Percentiles rank a stretch among this genome's conserved stretches.
These are phyloP conservation scores for Pseudachorutes palmiensis DNA, from an alignment of 1,140 invertebrate species.

Conservation along the genomic window DNA sequence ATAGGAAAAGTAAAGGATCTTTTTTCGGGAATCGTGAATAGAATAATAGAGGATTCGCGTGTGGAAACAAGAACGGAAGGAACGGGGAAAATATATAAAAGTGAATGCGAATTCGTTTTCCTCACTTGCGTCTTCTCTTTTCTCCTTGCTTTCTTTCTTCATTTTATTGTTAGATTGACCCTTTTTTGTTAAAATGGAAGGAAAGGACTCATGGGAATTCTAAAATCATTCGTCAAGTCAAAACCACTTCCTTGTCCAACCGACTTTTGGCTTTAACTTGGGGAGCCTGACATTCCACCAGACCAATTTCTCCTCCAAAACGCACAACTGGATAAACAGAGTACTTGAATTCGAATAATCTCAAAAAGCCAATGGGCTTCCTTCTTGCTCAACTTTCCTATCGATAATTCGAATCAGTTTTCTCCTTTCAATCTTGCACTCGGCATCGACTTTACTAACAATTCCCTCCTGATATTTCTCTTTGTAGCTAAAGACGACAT, in stretches of 20 bases:
- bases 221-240: constrained; percentile 30
- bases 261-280: neutral
- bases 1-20: constrained; percentile 9
- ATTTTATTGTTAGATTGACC: constrained; percentile 33
- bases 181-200: constrained; percentile 29
- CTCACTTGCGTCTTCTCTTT: constrained; percentile 1
- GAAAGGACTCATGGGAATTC: constrained; percentile 24
- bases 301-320: too few species aligned
- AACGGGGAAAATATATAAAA: neutral
- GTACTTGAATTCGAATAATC: too few species aligned
- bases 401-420: too few species aligned
- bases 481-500: too few species aligned
- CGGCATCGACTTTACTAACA: too few species aligned
- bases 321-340: too few species aligned
- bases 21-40: constrained; percentile 18
- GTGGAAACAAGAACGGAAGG: neutral
- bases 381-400: too few species aligned
- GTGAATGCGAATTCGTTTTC: constrained; percentile 23
- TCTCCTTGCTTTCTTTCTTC: neutral
- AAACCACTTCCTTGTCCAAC: neutral
- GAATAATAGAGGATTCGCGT: constrained; percentile 12
- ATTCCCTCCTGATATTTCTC: too few species aligned
- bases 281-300: too few species aligned
- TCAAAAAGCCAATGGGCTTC: too few species aligned
- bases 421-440: too few species aligned